phyloP scores from a whole-genome alignment of 2,888 invertebrate genomes.

The Drosophila atripex region DNA sequence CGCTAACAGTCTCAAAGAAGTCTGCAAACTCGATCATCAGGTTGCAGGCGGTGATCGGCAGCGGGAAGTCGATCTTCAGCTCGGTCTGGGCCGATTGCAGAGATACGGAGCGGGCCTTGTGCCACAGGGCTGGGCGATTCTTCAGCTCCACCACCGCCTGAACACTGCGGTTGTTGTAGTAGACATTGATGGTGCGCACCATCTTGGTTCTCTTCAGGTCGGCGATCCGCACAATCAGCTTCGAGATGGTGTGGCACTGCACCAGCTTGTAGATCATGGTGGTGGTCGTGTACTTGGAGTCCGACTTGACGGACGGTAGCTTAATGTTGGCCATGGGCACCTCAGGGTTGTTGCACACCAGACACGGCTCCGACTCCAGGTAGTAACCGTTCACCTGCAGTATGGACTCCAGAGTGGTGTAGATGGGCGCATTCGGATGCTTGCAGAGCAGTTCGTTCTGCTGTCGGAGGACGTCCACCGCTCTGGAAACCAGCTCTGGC shows the following conservation, averaged over 20 bases:
- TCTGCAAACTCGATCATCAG: slow-evolving; percentile 99
- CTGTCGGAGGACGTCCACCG: slow-evolving; percentile 92
- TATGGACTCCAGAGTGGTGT: slow-evolving; percentile 95
- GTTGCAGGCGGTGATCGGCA: slow-evolving; percentile 98
- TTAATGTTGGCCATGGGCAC: slow-evolving; percentile 96
- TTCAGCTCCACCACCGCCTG: slow-evolving; percentile 99
- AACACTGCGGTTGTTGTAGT: slow-evolving; percentile 97
- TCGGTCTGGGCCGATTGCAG: slow-evolving; percentile 96
- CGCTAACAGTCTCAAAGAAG: slow-evolving; percentile 97
- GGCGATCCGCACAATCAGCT: slow-evolving; percentile 95
- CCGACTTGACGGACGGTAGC: slow-evolving; percentile 95
- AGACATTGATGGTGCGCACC: slow-evolving; percentile 97
- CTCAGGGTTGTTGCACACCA: slow-evolving; percentile 99
- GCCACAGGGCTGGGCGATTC: slow-evolving; percentile 98
- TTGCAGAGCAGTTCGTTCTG: slow-evolving; percentile 95
- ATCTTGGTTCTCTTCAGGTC: slow-evolving; percentile 98
- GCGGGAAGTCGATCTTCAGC: slow-evolving; percentile 97
- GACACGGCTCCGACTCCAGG: slow-evolving; percentile 97
- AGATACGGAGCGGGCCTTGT: slow-evolving; percentile 96
- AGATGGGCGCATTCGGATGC: slow-evolving; percentile 97
- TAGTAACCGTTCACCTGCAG: slow-evolving; percentile 98
- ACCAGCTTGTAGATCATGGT: slow-evolving; percentile 98
- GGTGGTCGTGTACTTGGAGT: slow-evolving; percentile 98
- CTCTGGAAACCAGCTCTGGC: slow-evolving; percentile 92
- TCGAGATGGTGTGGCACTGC: slow-evolving; percentile 97